Base-by-base conservation (phyloP, 37 sponge, comb jelly and placozoan genomes). In the Geodia barretti region DNA sequence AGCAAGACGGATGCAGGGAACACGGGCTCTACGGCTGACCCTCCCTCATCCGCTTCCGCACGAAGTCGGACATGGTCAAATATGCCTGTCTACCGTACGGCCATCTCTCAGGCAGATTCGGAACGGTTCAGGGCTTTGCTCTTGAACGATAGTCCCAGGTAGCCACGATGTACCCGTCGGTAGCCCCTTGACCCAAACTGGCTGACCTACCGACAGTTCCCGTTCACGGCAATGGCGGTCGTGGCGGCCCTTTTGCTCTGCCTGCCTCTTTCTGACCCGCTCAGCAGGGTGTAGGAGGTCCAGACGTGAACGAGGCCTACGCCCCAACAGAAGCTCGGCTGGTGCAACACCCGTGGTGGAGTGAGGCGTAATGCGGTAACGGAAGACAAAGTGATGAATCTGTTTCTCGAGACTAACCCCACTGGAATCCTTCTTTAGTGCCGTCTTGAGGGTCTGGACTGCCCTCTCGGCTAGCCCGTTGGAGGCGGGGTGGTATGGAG, bases 401-500 rank as follows among this genome's bases (percentile, higher is more conserved):
- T 39, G 17, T 19, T 29, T 74, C 5, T 74, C 60, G 2, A 74
- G 19, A 69, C 54, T 66, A 74, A 54, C 26, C 21, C 42, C 75
- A 28, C 59, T 28, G 20, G 75, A 39, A 23, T 34, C 30, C 69
- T 68, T 68, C 69, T 34, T 68, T n/a, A 68, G 36, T 23, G 69
- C 69, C 20, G 25, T 68, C 26, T 68, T 68, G 35, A 68, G 35
- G 20, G 69, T 68, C 36, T 68, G 69, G 17, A 68, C 69, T n/a
- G 69, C 75, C 42, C 75, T 34, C 42, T 74, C 59, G 26, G 75
- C 75, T 28, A 74, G 29, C 30, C 75, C 75, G 36, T 74, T 74
- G 36, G 75, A 40, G 75, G 75, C 75, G 39, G 75, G 75, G 60
- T 74, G 75, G 29, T 68, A 68, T 30, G 69, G 69, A 68, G 69